These are phyloP conservation scores for Trichopoda pennipes DNA, from an alignment of 2,888 invertebrate genomes.

Conservation along the genomic window DNA sequence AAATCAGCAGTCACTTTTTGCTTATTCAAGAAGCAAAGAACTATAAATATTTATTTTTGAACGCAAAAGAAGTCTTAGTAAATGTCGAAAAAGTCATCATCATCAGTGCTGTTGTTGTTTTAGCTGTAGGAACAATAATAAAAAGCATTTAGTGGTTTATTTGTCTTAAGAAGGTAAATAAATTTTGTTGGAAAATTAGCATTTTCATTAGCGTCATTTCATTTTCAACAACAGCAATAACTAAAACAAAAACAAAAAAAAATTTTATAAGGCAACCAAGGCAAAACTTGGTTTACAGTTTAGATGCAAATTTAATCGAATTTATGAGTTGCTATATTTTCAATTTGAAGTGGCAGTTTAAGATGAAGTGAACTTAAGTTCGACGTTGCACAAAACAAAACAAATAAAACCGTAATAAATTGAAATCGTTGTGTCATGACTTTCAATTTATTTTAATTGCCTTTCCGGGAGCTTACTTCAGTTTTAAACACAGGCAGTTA, in stretches of 20 bases:
- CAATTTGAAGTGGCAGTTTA: conserved; percentile 31
- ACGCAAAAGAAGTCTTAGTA: conserved; percentile 3
- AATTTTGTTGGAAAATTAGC: conserved; percentile 64
- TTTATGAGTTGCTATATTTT: conserved; percentile 63
- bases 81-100: conserved; percentile 11
- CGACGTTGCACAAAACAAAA: background rate
- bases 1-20: conserved; percentile 30
- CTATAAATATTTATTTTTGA: conserved; percentile 32
- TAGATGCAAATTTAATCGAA: conserved; percentile 66
- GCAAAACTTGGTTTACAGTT: conserved; percentile 46
- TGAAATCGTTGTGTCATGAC: conserved; percentile 54
- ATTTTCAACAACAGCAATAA: conserved; percentile 42
- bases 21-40: background rate
- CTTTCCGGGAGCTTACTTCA: conserved; percentile 26
- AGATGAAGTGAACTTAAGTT: conserved; percentile 11
- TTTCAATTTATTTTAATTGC: conserved; percentile 59
- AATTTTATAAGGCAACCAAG: conserved; percentile 11
- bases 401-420: conserved; percentile 22
- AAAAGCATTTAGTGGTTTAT: conserved; percentile 64
- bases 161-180: conserved; percentile 67
- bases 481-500: background rate
- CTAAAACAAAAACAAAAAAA: conserved; percentile 2
- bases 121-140: conserved; percentile 42
- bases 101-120: conserved; percentile 9
- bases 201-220: conserved; percentile 64